Base-by-base conservation (phyloP, 1,140 invertebrate genomes). In the Apis florea region DNA sequence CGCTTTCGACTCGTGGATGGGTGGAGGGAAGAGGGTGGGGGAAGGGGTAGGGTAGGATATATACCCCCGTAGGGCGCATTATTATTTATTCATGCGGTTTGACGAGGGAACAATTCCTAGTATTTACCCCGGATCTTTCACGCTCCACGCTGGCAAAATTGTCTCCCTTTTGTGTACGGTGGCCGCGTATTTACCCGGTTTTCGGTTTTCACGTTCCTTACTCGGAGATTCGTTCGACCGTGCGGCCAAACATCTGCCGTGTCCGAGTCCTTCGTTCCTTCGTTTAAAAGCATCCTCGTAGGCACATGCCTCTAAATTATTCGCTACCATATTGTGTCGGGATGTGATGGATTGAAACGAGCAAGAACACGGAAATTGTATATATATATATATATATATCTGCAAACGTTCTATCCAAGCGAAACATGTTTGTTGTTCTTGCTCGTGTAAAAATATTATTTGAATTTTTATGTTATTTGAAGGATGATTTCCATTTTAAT, bases 41-140 rank as follows among this genome's bases (percentile, higher is more conserved):
- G n/a, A n/a, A n/a, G n/a, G n/a, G n/a, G n/a, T n/a, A 67, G 72
- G 59, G 53, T n/a, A 4, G 21, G 17, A 72, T 40, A 40, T 40
- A 40, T 40, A 71, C 70, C 74, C 82, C 73, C 72, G 51, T 61
- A 70, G 79, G 85, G 66, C 61, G 64, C 67, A 85, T 91, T 91
- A 91, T 92, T 91, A 92, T 88, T 91, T 89, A 92, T 92, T 92
- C 92, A 91, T 90, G 89, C 83, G 86, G 85, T 89, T 91, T 89
- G 91, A 92, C 89, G 89, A 91, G 85, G 85, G 90, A 92, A 92
- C 91, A 92, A 92, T 92, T 81, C 81, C 71, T 72, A 79, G 88
- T 90, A 91, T 92, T 92, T 91, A 88, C 91, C 84, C 83, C 69
- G 85, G 73, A 84, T 89, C 88, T 90, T 92, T 90, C 87, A 91